Percentiles rank a stretch among this genome's conserved stretches.
Evolutionary conservation across 2,113 vertebrate species (phyloP).

Genomic region (Ailurus styani): DNA sequence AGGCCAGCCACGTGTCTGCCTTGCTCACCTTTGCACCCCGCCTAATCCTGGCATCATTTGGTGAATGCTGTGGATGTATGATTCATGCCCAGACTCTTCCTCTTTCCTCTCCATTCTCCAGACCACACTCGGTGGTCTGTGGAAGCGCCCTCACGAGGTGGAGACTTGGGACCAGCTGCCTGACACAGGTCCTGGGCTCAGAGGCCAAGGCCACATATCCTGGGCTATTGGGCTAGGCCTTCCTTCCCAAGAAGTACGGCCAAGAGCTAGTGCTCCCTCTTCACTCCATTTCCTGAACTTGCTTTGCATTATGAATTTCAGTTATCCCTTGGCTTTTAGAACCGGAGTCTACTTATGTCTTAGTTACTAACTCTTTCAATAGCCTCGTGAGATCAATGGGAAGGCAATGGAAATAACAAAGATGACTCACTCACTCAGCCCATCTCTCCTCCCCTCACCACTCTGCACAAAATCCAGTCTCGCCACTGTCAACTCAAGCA

Average conservation of each 20-base stretch:
- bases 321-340: constrained; percentile 41
- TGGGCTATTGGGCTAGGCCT: background rate
- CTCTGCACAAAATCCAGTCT: constrained; percentile 8
- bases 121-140: background rate
- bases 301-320: constrained; percentile 15
- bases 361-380: constrained; percentile 56
- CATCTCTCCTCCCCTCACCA: constrained; percentile 11
- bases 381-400: background rate
- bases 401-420: constrained; percentile 39
- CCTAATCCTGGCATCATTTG: background rate
- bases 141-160: background rate
- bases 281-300: background rate
- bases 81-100: background rate
- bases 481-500: background rate
- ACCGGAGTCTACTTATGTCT: constrained; percentile 11
- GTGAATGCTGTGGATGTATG: background rate
- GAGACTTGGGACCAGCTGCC: background rate
- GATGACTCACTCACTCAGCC: constrained; percentile 38
- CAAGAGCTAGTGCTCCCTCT: background rate
- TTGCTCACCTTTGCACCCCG: background rate
- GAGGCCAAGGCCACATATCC: background rate
- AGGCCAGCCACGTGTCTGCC: background rate
- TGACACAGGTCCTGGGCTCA: background rate
- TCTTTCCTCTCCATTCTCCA: background rate
- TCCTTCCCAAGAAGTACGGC: constrained; percentile 10